A percentile compares a stretch with the other conserved stretches of the same genome.
phyloP scores from a whole-genome alignment of 2,113 vertebrate species.

The Phodopus roborovskii region DNA sequence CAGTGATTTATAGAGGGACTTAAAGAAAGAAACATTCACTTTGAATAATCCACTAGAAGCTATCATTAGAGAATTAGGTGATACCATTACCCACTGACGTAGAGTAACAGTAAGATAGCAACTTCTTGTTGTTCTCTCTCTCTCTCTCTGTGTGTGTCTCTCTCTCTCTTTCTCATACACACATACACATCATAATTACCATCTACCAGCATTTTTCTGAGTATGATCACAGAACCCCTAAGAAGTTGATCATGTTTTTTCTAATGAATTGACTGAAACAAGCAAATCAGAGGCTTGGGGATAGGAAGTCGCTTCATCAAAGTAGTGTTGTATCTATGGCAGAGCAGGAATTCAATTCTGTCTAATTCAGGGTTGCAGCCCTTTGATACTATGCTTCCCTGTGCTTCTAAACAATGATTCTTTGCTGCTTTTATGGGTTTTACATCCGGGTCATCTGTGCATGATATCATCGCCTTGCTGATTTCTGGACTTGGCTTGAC shows the following conservation, averaged over 20 bases:
- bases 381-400: not conserved
- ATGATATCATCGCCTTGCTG: not conserved
- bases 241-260: not conserved
- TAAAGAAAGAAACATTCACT: not conserved
- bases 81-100: not conserved
- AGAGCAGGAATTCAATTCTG: not conserved
- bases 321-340: not conserved
- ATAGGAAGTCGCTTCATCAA: not conserved
- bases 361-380: not conserved
- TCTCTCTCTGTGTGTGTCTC: not conserved
- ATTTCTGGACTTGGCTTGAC: not conserved
- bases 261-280: conserved; percentile 18
- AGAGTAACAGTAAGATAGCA: not conserved
- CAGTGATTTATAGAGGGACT: not conserved
- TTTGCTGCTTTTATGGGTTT: not conserved
- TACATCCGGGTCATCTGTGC: not conserved
- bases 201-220: not conserved
- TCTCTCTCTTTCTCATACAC: not conserved
- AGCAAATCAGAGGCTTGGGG: conserved; percentile 4
- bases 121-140: not conserved
- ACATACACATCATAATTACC: not conserved
- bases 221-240: not conserved
- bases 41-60: conserved; percentile 21
- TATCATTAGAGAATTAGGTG: not conserved
- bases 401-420: not conserved